A percentile compares a stretch with the other conserved stretches of the same genome.
phyloP scores from a whole-genome alignment of 2,113 vertebrate genomes.

The Cinclus cinclus region DNA sequence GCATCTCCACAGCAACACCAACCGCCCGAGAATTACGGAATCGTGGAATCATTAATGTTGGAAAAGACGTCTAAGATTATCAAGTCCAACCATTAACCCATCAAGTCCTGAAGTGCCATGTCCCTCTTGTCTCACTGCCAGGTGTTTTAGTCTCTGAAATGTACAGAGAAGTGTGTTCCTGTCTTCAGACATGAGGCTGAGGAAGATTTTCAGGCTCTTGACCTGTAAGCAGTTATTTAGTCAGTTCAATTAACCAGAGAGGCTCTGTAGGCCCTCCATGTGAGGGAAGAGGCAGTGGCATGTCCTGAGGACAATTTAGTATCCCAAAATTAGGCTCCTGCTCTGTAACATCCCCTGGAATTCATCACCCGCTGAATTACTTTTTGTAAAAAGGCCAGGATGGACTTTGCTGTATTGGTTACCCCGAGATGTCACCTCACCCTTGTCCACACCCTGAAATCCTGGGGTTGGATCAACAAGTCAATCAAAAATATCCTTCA shows the following conservation, averaged over 20 bases:
- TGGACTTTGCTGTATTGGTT: not conserved
- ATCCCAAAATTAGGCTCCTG: not conserved
- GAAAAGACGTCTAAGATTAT: not conserved
- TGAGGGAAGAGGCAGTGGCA: not conserved
- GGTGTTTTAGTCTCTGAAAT: not conserved
- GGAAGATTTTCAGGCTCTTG: not conserved
- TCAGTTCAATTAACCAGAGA: not conserved
- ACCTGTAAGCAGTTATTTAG: not conserved
- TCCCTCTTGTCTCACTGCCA: not conserved
- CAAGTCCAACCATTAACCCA: not conserved
- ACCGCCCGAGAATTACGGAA: not conserved
- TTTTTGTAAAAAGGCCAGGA: not conserved
- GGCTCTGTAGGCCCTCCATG: not conserved
- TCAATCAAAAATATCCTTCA: not conserved
- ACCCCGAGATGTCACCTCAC: not conserved
- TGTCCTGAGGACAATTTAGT: not conserved
- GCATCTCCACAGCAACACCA: accelerated
- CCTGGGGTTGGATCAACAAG: not conserved
- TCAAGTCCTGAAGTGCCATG: not conserved
- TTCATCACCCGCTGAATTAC: not conserved
- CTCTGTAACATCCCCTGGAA: not conserved
- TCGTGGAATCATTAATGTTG: not conserved
- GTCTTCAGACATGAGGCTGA: not conserved
- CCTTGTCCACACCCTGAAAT: not conserved
- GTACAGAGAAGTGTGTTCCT: not conserved